Base-by-base conservation (phyloP, 2,888 invertebrate species). In the Tiliacea aurago region DNA sequence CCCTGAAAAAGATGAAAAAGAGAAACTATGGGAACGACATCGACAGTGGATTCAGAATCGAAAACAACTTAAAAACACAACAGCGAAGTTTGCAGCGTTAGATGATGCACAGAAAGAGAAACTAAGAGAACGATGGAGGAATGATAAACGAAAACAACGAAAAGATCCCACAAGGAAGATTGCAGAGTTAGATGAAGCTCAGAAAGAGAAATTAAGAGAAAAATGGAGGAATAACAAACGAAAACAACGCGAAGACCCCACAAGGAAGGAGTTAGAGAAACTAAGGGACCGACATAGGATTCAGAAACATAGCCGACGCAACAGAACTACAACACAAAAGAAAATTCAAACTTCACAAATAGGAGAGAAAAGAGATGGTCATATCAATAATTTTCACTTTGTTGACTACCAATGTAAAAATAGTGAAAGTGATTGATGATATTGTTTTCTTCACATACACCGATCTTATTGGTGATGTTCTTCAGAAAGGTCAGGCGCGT, bases 141-240 rank as follows among this genome's bases (percentile, higher is more conserved):
- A 43, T 61, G 13, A 13, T 4, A 43, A 41, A 23, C 23, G 41
- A 49, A 69, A 49, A 20, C 41, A 65, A 49, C 61, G 61, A 18
- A 3, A 10, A 10, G 65, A 69, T 10, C 41, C 41, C 20, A 23
- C 37, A 41, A 5, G n/a, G 11, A 69, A 65, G 18, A 28, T 69
- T 28, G 69, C 65, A 28, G 37, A 41, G 7, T 51, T 69, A 65
- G 65, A 65, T 28, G 41, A 65, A 15, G 49, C 28, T 15, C 28
- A 51, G 28, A 69, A 69, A 51, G 49, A 69, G 4, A 33, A 66
- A 66, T 18, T 70, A 11, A 70, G 66, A 15, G 70, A 66, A 53
- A 10, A 18, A 2, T 70, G 66, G 70, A 53, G 66, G 18, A 53
- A 33, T 49, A 15, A 33, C 7, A 70, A 70, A 66, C 41, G 53